These are phyloP conservation scores for Reinhardtius hippoglossoides DNA, from an alignment of 2,113 vertebrate species.

Conservation along the genomic window DNA sequence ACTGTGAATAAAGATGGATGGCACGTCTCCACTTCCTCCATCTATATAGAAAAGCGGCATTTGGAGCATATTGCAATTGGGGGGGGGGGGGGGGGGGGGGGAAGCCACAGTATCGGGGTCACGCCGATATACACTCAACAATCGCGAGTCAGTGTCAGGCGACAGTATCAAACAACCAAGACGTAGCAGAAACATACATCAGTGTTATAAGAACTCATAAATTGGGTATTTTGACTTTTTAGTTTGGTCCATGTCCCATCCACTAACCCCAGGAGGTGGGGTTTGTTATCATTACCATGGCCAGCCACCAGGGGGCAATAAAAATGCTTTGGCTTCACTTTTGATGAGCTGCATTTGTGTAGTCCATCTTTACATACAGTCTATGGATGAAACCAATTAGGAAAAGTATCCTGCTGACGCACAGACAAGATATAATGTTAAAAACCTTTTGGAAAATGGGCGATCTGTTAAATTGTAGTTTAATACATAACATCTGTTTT, in stretches of 20 bases:
- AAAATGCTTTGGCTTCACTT: neutral
- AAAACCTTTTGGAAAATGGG: neutral
- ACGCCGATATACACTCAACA: neutral
- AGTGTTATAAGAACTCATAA: too few species aligned
- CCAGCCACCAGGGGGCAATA: neutral
- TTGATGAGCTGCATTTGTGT: neutral
- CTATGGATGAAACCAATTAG: neutral
- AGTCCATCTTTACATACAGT: neutral
- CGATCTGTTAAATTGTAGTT: slow-evolving; percentile 8
- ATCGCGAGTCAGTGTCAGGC: neutral
- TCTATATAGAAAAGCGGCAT: too few species aligned
- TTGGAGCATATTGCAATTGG: too few species aligned
- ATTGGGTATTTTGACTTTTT: too few species aligned
- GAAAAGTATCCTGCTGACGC: neutral
- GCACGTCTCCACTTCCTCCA: neutral
- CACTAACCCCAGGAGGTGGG: too few species aligned
- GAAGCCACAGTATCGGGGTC: too few species aligned
- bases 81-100: too few species aligned
- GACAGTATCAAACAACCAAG: too few species aligned
- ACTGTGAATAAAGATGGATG: neutral
- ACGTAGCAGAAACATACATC: too few species aligned
- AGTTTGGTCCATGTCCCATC: too few species aligned
- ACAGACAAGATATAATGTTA: slow-evolving; percentile 3
- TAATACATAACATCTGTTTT: neutral
- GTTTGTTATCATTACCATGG: neutral